These are phyloP conservation scores for Chroicocephalus ridibundus DNA, from an alignment of 2,113 vertebrate species.

Conservation along the genomic window DNA sequence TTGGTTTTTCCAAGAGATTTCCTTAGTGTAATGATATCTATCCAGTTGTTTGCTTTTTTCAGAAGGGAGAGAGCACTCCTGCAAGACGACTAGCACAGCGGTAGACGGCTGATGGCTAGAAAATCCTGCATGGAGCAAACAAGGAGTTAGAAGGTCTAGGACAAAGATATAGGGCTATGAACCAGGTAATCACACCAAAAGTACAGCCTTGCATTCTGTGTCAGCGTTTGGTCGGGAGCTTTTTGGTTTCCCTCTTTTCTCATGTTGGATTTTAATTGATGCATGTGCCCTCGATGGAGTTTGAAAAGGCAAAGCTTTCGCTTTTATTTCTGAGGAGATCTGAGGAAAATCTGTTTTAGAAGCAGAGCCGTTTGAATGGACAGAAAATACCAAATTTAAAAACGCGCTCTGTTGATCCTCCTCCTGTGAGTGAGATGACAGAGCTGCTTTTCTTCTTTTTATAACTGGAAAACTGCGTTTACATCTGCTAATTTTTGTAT, in stretches of 20 bases:
- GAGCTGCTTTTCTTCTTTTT: conserved; percentile 37
- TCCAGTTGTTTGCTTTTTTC: conserved; percentile 83
- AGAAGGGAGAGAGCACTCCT: conserved; percentile 75
- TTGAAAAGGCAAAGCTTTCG: conserved; percentile 25
- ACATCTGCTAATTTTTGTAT: conserved; percentile 28
- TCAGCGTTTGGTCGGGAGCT: not conserved
- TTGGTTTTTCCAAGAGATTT: conserved; percentile 90
- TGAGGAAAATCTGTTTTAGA: conserved; percentile 9
- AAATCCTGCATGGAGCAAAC: conserved; percentile 72
- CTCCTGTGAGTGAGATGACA: not conserved
- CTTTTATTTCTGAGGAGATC: conserved; percentile 30
- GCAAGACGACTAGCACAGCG: conserved; percentile 71
- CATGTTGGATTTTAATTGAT: not conserved
- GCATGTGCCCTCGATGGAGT: not conserved
- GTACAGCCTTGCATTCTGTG: not conserved
- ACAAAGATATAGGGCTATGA: conserved; percentile 70
- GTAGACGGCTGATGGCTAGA: conserved; percentile 72
- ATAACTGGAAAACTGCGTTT: conserved; percentile 10
- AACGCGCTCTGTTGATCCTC: not conserved
- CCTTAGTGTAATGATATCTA: conserved; percentile 88
- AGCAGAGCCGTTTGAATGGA: not conserved
- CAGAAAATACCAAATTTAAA: conserved; percentile 24
- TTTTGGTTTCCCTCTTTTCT: not conserved
- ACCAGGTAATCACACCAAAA: conserved; percentile 53
- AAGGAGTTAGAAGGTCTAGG: conserved; percentile 72